phyloP scores from a whole-genome alignment of 2,797 vertebrate genomes.

The Clarias fuscus region DNA sequence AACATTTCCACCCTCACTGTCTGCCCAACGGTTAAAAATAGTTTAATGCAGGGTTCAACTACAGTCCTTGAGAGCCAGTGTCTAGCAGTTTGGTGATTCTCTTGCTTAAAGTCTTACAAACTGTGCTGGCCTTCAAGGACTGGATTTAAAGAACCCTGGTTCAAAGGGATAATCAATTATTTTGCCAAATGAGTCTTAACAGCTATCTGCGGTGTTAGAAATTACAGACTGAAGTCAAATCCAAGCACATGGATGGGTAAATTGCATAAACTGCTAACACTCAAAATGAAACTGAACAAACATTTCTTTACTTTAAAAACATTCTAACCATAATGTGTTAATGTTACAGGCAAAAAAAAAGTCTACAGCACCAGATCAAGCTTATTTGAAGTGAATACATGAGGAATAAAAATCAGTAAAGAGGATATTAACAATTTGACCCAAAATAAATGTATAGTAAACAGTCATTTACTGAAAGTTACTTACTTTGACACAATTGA shows the following conservation, averaged over 20 bases:
- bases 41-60: no score
- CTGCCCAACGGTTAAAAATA: background rate
- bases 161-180: background rate
- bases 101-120: no score
- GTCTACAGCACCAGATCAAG: background rate
- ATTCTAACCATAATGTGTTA: background rate
- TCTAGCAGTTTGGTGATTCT: no score
- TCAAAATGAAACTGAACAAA: background rate
- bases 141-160: no score
- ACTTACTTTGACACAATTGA: constrained; percentile 89
- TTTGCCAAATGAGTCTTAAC: background rate
- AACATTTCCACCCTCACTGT: background rate
- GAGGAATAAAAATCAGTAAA: background rate
- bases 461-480: background rate
- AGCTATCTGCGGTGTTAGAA: no score
- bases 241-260: background rate
- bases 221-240: background rate
- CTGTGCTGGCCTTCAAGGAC: no score
- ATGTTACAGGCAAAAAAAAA: background rate
- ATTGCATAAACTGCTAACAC: background rate
- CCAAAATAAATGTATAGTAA: background rate
- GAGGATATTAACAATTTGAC: background rate
- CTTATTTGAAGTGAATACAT: background rate
- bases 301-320: background rate
- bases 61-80: no score